Evolutionary conservation across 2,888 invertebrate species (phyloP), one percentile per base, ranked within the genome.

Genomic region (Philereme vetulata): DNA sequence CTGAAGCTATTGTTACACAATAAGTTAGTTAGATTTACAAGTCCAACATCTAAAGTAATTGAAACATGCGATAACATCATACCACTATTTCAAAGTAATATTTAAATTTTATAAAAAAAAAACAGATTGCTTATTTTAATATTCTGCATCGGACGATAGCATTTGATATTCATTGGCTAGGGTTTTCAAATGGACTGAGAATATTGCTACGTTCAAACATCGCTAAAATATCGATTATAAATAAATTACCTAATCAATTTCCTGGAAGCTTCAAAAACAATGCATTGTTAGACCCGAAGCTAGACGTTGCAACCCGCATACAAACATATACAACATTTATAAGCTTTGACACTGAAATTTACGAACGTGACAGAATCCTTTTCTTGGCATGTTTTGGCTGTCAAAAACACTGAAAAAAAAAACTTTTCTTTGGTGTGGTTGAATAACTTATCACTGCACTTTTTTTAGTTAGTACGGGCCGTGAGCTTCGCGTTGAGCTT

Each of bases 311-410:
- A 65, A 69, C 67, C 66, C 72, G 74, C 71, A 73, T 71, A 72
- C 70, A 79, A 65, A 80, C 79, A 80, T 78, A 71, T 74, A 86
- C 84, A 86, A 86, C 85, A 88, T 82, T 77, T 72, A 84, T 60
- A 81, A 85, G 86, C 86, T 86, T 83, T 74, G 82, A 88, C 88
- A 88, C 89, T 84, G 77, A 78, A 76, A 77, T 76, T 84, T 91
- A 91, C 91, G 88, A 90, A 91, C 91, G 86, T 90, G 84, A 77
- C 75, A 72, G 72, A 80, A 82, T 77, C 75, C 76, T 67, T 72
- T 72, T 75, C 72, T 70, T 79, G 74, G 75, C 82, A 80, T 85
- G 78, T 80, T 74, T 72, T 67, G 61, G 71, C 67, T 56, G 52
- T 62, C 64, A 65, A 68, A 65, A 65, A 67, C 75, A 73, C 72